Evolutionary conservation across 2,888 invertebrate species (phyloP).

Genomic region (Agapostemon virescens): DNA sequence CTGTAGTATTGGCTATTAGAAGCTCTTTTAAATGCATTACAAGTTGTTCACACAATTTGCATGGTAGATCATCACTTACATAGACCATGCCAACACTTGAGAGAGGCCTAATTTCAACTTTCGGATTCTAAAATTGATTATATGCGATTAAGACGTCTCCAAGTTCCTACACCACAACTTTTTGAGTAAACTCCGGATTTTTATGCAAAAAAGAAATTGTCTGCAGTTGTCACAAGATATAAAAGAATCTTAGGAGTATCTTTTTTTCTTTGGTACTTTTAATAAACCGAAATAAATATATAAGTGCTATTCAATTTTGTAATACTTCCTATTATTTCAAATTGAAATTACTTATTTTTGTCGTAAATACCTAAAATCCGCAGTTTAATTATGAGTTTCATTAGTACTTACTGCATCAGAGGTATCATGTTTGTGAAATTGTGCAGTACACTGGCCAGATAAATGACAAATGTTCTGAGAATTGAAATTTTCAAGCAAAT

Average conservation of each 20-base stretch:
- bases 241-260: not conserved
- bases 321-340: no score
- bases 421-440: slow-evolving; percentile 85
- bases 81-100: slow-evolving; percentile 83
- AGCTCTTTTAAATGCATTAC: slow-evolving; percentile 90
- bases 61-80: slow-evolving; percentile 86
- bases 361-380: not conserved
- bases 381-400: not conserved
- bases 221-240: not conserved
- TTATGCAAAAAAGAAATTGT: not conserved
- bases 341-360: not conserved
- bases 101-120: slow-evolving; percentile 83
- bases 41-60: slow-evolving; percentile 92
- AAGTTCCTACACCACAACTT: not conserved
- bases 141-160: slow-evolving; percentile 20
- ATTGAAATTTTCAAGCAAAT: slow-evolving; percentile 84
- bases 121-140: slow-evolving; percentile 69
- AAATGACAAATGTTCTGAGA: slow-evolving; percentile 87
- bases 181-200: not conserved
- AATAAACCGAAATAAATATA: not conserved
- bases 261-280: not conserved
- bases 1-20: slow-evolving; percentile 92
- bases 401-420: slow-evolving; percentile 79
- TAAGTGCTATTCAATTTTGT: not conserved
- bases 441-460: slow-evolving; percentile 87